Base-by-base conservation (phyloP, 1,140 invertebrate species). In the Lasioglossum albipes region DNA sequence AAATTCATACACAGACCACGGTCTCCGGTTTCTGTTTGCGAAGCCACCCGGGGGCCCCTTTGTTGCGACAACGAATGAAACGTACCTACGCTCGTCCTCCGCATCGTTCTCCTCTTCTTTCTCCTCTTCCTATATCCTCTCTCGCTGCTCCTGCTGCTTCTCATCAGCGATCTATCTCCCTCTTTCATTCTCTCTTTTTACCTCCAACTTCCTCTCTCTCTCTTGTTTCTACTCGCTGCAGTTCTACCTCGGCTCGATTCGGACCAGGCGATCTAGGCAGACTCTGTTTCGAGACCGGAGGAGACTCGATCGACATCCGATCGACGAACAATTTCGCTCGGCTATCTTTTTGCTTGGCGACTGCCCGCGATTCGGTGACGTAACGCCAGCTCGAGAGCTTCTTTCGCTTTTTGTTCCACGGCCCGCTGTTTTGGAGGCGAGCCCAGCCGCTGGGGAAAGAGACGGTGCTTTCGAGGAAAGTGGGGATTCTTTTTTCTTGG, bases 1-100 rank as follows among this genome's bases (percentile, higher is more conserved):
- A 87, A 87, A 87, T 87, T 87, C 85, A 87, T 87, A 87, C 82
- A 87, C 85, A 86, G 85, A 84, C 85, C 84, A 87, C 85, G 84
- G 84, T 87, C 85, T 87, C 85, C 85, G 85, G 85, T 87, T 82
- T 87, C 85, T 87, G 85, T 87, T 87, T 87, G 85, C 85, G 84
- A 81, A 87, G 84, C 85, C 84, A 87, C 84, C 85, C 85, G 82
- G 84, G 82, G 85, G 78, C 84, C 76, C 82, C 84, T 87, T 87
- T 87, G 85, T 87, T 86, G 77, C 84, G 75, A 86, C 85, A 86
- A 66, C 77, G 85, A 87, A 86, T 87, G 84, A 85, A 87, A 84
- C 84, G 81, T 87, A 86, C 84, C 77, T 86, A 86, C 74, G 78
- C 84, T 84, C 84, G 75, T 75, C 84, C 81, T 84, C 69, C 64